These are phyloP conservation scores for Barypeithes pellucidus DNA, from an alignment of 2,888 invertebrate genomes.

Conservation along the genomic window DNA sequence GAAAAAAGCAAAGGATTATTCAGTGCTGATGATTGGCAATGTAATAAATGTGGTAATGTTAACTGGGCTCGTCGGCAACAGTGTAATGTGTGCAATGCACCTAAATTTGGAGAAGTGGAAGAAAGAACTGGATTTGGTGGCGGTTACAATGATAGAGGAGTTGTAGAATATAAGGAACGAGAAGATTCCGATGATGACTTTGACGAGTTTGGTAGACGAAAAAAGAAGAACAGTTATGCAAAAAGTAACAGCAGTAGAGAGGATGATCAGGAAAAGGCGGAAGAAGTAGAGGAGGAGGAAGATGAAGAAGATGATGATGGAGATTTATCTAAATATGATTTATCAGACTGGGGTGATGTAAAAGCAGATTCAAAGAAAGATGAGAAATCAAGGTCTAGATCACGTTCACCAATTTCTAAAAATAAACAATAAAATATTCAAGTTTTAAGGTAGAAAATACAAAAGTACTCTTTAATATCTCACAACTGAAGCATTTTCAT, in stretches of 20 bases:
- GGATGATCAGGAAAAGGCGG: constrained; percentile 47
- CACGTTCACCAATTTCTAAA: constrained; percentile 46
- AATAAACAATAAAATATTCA: constrained; percentile 26
- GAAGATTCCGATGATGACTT: constrained; percentile 91
- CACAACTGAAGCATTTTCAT: neutral
- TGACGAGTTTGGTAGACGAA: constrained; percentile 81
- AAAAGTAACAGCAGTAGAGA: constrained; percentile 50
- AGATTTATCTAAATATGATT: constrained; percentile 75
- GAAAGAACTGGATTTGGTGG: constrained; percentile 87
- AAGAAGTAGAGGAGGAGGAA: constrained; percentile 61
- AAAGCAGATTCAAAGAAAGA: constrained; percentile 57
- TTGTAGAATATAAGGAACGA: constrained; percentile 95
- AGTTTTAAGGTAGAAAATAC: constrained; percentile 5
- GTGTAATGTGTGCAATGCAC: constrained; percentile 99
- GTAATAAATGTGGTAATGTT: constrained; percentile 99
- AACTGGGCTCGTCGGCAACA: constrained; percentile 97
- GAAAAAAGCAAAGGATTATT: constrained; percentile 97
- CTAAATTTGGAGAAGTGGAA: constrained; percentile 95
- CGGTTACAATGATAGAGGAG: constrained; percentile 95
- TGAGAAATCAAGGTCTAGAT: constrained; percentile 61
- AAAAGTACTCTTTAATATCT: constrained; percentile 4
- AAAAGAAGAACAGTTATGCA: constrained; percentile 61
- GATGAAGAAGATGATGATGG: constrained; percentile 73
- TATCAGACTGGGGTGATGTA: constrained; percentile 73
- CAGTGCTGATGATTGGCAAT: constrained; percentile 99